A percentile compares a stretch with the other conserved stretches of the same genome.
phyloP scores from a whole-genome alignment of 2,113 vertebrate species.

The Pongo abelii region DNA sequence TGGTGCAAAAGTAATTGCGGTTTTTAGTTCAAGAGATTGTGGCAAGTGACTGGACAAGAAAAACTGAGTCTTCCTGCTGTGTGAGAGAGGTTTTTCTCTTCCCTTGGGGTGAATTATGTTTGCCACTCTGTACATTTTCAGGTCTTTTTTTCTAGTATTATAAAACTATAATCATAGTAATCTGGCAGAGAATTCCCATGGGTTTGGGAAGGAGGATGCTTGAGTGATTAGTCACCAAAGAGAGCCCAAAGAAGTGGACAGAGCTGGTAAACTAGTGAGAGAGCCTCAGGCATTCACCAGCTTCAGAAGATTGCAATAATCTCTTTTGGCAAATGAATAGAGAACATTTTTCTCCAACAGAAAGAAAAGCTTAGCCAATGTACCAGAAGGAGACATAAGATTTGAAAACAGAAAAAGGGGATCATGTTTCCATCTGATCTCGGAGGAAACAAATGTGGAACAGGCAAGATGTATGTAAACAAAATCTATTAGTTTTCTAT shows the following conservation, averaged over 20 bases:
- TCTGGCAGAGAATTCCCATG: background rate
- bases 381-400: background rate
- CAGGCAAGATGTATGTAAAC: background rate
- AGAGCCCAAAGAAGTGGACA: slow-evolving; percentile 28
- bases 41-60: background rate
- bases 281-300: background rate
- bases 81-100: slow-evolving; percentile 7
- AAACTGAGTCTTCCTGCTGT: slow-evolving; percentile 22
- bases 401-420: background rate
- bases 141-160: slow-evolving; percentile 30
- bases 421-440: background rate
- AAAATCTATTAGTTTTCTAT: background rate
- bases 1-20: no score
- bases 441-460: background rate
- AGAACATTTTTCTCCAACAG: slow-evolving; percentile 2
- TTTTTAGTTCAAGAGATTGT: background rate
- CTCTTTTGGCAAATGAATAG: slow-evolving; percentile 22
- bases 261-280: background rate
- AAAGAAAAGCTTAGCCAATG: background rate
- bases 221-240: slow-evolving; percentile 39
- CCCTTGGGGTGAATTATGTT: slow-evolving; percentile 21
- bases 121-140: slow-evolving; percentile 13
- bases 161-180: slow-evolving; percentile 38
- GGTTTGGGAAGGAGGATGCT: background rate
- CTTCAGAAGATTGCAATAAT: background rate